Base-by-base conservation (phyloP, 2,113 vertebrate species). In the Pyrgilauda ruficollis region DNA sequence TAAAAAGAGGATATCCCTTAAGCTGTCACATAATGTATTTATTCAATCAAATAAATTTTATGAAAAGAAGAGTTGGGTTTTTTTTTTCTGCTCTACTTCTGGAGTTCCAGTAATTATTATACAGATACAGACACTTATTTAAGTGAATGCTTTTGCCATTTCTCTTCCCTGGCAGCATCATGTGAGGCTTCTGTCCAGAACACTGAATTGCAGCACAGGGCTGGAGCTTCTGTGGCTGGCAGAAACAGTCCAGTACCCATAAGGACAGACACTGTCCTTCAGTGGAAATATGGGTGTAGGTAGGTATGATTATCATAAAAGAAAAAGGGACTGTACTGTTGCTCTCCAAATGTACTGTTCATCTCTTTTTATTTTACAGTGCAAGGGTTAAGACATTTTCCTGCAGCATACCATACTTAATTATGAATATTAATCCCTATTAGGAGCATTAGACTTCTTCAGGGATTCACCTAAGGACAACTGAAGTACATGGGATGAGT, bases 381-480 rank as follows among this genome's bases (percentile, higher is more conserved):
- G 35, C 27, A 41, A 86, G 49, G 67, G 68, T 79, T 79, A 79
- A 83, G 64, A 31, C 20, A 43, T 72, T 86, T 83, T 67, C 63
- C 75, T 90, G 35, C 67, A 86, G 35, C 44, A 70, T n/a, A 78
- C 18, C 30, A 39, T 53, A 50, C n/a, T 53, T 88, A 43, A 55
- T 79, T 76, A 72, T 76, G 18, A 90, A n/a, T 75, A 92, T 90
- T 68, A 94, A 89, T 84, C 73, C 68, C n/a, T 81, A 53, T 69
- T 78, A 84, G 63, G 55, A 61, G 35, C 59, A 83, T 64, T 93
- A 84, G 80, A 27, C 41, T 73, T 94, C 77, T 73, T 66, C 59
- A 80, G 68, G 27, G 73, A 75, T 85, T 64, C 72, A 87, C 41
- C n/a, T 64, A 56, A 50, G 64, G 41, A 80, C 39, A 86, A 19